Base-by-base conservation (phyloP, 2,113 vertebrate genomes). In the Lichenostomus cassidix region DNA sequence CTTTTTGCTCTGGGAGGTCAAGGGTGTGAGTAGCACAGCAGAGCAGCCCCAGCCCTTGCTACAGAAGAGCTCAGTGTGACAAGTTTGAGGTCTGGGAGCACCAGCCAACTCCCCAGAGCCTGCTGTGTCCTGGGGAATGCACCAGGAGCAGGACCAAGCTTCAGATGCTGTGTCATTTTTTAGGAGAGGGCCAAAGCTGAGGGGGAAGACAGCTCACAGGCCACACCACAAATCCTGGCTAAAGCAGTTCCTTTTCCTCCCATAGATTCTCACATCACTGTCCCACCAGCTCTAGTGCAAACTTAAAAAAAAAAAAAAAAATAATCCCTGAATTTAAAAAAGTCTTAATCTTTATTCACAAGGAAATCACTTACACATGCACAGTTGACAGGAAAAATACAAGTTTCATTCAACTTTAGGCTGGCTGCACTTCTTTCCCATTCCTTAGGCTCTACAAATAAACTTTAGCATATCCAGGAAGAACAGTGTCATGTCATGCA, bases 301-400 rank as follows among this genome's bases (percentile, higher is more conserved):
- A 69, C 10, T 41, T 27, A 12, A 33, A 35, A 59, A 17, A 18
- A 18, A 28, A 44, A 15, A 37, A 3, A 21, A 24, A 25, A 9
- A 90, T 65, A 92, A 95, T 83, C 78, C 59, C 50, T 46, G 41
- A 89, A 90, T 83, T 83, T 73, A n/a, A 70, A 87, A 81, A 90
- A 60, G 15, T 15, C 52, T 81, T 91, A 73, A 52, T 74, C 50
- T 75, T 53, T 86, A 81, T 88, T 94, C 82, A 74, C 81, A 59
- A 87, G 60, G 37, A 77, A 92, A 89, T 92, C 63, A 65, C 25
- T 91, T 87, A 75, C 5, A 14, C 56, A 59, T 49, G 52, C 9
- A 0, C 13, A 35, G 25, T 13, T 76, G 71, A 87, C 37, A 64
- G 64, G 42, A 76, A 74, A 84, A 91, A 89, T 16, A 17, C 17